Conservation (phyloP, 2,113 vertebrate species). For the Lates calcarifer region DNA sequence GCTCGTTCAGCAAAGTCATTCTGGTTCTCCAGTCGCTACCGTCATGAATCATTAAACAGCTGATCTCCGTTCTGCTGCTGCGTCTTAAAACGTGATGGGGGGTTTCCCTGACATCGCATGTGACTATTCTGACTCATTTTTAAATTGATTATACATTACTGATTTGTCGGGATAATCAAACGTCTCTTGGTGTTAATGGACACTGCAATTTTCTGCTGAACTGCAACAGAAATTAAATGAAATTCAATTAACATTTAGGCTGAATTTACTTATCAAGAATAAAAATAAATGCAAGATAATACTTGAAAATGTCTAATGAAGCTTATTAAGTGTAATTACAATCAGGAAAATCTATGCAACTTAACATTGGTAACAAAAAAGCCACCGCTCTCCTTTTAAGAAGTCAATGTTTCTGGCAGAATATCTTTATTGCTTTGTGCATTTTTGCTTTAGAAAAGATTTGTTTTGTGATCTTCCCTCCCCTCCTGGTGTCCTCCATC, state of each 20-base stretch:
- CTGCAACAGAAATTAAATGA: neutral
- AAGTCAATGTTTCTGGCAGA: constrained; percentile 4
- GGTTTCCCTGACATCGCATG: constrained; percentile 23
- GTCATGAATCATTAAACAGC: constrained; percentile 57
- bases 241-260: neutral
- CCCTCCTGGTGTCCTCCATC: constrained; percentile 33
- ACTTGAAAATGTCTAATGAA: too few species aligned
- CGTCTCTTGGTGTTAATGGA: neutral
- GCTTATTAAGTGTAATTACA: neutral
- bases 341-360: neutral
- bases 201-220: neutral
- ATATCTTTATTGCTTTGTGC: neutral
- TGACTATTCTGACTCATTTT: neutral
- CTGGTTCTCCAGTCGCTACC: constrained; percentile 21
- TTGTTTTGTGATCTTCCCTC: constrained; percentile 12
- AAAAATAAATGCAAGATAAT: neutral
- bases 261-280: neutral
- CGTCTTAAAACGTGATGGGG: neutral
- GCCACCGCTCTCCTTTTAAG: neutral
- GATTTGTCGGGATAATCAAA: neutral
- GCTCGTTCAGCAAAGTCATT: constrained; percentile 55
- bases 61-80: constrained; percentile 25
- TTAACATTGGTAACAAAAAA: neutral
- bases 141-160: neutral
- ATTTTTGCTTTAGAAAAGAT: constrained; percentile 11